Base-by-base conservation (phyloP, 2,113 vertebrate species). In the Rattus rattus region DNA sequence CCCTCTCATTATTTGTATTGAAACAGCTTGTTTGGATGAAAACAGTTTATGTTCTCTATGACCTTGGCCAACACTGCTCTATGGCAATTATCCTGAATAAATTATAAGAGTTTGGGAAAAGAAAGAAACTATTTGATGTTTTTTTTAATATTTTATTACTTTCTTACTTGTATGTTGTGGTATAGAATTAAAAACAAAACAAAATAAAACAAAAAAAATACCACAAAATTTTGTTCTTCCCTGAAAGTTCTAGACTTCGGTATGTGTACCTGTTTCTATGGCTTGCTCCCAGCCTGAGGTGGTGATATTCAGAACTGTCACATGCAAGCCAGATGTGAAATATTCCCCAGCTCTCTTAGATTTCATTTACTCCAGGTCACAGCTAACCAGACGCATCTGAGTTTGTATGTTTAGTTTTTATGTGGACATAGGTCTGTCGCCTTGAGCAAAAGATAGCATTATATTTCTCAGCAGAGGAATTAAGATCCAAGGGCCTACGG, bases 401-500 rank as follows among this genome's bases (percentile, higher is more conserved):
- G 92, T 87, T 81, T 59, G 33, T 33, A 83, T n/a, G 52, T 56
- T 96, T 63, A 65, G 54, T 73, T 69, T 94, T 88, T 94, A 61
- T 69, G 24, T 47, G 85, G 88, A 81, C 22, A 2, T 87, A 81
- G 61, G 36, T 88, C 88, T 95, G 14, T 54, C 73, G 85, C 72
- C 92, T 95, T 91, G 90, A 94, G 88, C 67, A n/a, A 90, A 96
- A 96, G 84, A 92, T 95, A 96, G 90, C 79, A 65, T 65, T 95
- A 94, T 43, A 89, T 85, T 84, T 96, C 85, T 95, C 43, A 70
- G 85, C n/a, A 92, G 92, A 91, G 85, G 70, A 96, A 56, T 70
- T 86, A 49, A 95, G 22, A 73, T 85, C 83, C 79, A 24, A 84
- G 91, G 72, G 56, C 73, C 94, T 47, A 61, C 24, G 36, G 65